Percentiles rank a stretch among this genome's conserved stretches.
phyloP scores from a whole-genome alignment of 2,797 vertebrate genomes.

The Characodon lateralis region DNA sequence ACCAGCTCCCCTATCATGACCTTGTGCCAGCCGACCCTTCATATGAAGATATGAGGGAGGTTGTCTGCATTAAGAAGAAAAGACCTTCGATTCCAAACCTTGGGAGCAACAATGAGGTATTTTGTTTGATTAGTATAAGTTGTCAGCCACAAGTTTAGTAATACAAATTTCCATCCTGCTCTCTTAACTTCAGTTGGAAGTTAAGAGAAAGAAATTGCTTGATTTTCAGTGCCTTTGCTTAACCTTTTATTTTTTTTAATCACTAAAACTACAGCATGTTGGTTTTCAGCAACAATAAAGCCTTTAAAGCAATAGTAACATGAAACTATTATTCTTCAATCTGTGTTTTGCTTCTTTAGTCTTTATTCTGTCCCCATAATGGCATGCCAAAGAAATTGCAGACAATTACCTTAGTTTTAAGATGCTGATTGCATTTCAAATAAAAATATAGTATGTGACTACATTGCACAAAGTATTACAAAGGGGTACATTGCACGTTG shows the following conservation, averaged over 20 bases:
- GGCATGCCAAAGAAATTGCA: not conserved
- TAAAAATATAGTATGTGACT: not conserved
- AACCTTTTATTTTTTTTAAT: not conserved
- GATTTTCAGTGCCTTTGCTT: not conserved
- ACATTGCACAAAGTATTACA: not conserved
- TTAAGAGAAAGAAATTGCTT: not conserved
- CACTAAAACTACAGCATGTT: not conserved
- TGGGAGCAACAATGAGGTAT: conserved; percentile 94
- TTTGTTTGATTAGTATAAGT: not conserved
- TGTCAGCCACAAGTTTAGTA: not conserved
- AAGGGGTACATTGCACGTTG: not conserved
- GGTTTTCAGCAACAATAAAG: not conserved
- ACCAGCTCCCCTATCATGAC: conserved; percentile 94
- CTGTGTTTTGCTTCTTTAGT: not conserved
- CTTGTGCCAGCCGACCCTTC: conserved; percentile 93
- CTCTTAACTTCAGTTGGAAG: not conserved
- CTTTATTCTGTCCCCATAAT: not conserved
- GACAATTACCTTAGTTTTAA: not conserved
- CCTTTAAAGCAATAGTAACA: not conserved
- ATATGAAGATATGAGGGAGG: conserved; percentile 95
- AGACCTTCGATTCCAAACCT: conserved; percentile 93
- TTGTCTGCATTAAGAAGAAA: conserved; percentile 91
- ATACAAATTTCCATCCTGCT: not conserved
- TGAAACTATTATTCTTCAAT: not conserved
- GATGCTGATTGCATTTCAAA: not conserved